Conservation (phyloP, 2,888 invertebrate species). For the Euzophera pinguis region DNA sequence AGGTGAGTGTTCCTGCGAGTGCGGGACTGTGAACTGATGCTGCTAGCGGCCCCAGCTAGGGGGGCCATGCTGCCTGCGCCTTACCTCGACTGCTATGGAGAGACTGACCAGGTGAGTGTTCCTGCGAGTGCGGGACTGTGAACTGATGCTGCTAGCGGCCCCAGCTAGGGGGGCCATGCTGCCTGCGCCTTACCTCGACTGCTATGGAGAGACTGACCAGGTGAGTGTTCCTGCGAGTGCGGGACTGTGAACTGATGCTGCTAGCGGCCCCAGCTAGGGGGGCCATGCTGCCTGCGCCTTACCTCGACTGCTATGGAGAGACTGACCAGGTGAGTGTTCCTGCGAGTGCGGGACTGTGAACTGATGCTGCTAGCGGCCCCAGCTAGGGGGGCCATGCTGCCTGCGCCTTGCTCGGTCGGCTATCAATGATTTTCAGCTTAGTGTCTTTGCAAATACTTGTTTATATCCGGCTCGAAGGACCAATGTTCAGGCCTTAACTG, state of each 20-base stretch:
- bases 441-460: too few relatives aligned
- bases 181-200: slow-evolving; percentile 97
- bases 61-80: slow-evolving; percentile 96
- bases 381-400: too few relatives aligned
- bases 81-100: slow-evolving; percentile 98
- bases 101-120: slow-evolving; percentile 84
- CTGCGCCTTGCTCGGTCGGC: too few relatives aligned
- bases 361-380: slow-evolving; percentile 2
- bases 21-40: slow-evolving; percentile 96
- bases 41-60: slow-evolving; percentile 89
- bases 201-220: slow-evolving; percentile 88
- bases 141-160: slow-evolving; percentile 91
- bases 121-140: slow-evolving; percentile 95
- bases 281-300: slow-evolving; percentile 95
- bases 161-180: slow-evolving; percentile 93
- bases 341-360: slow-evolving; percentile 34
- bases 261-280: slow-evolving; percentile 91
- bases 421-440: too few relatives aligned
- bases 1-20: slow-evolving; percentile 96
- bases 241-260: slow-evolving; percentile 95
- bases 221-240: slow-evolving; percentile 89
- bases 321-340: slow-evolving; percentile 80
- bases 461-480: too few relatives aligned
- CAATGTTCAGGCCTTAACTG: too few relatives aligned
- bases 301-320: slow-evolving; percentile 98